Evolutionary conservation across 2,888 invertebrate genomes (phyloP).

Genomic region (Aphodius granarius): DNA sequence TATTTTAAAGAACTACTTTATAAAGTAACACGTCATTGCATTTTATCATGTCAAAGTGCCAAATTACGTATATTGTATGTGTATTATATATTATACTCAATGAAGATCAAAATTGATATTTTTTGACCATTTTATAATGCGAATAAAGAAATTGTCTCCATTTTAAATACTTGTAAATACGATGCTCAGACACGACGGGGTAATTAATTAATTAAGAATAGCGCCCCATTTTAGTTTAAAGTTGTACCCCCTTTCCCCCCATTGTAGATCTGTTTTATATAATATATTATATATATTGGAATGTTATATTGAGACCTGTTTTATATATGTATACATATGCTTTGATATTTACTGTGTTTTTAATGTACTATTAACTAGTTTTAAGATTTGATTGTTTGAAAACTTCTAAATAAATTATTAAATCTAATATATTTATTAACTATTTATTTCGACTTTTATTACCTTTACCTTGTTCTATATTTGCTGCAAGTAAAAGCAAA

Average conservation of each 20-base stretch:
- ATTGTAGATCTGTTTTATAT: slow-evolving; percentile 24
- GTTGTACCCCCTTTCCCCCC: neutral
- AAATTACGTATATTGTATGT: neutral
- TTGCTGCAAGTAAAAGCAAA: neutral
- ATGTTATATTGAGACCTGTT: slow-evolving; percentile 25
- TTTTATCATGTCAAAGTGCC: neutral
- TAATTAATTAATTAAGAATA: no score
- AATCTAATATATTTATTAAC: slow-evolving; percentile 19
- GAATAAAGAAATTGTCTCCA: neutral
- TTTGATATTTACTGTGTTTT: slow-evolving; percentile 29
- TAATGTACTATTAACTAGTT: slow-evolving; percentile 35
- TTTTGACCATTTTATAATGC: neutral
- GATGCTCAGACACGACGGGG: neutral
- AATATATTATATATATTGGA: slow-evolving; percentile 20
- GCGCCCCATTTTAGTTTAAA: neutral
- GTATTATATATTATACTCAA: neutral
- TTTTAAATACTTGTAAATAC: neutral
- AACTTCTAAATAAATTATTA: slow-evolving; percentile 34
- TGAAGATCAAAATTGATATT: neutral
- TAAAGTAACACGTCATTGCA: neutral
- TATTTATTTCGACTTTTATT: neutral
- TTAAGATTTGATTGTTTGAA: slow-evolving; percentile 35
- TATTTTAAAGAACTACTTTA: neutral
- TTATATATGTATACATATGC: slow-evolving; percentile 19
- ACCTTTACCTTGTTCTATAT: neutral